Base-by-base conservation (phyloP, 2,113 vertebrate genomes). In the Donacobius atricapilla region DNA sequence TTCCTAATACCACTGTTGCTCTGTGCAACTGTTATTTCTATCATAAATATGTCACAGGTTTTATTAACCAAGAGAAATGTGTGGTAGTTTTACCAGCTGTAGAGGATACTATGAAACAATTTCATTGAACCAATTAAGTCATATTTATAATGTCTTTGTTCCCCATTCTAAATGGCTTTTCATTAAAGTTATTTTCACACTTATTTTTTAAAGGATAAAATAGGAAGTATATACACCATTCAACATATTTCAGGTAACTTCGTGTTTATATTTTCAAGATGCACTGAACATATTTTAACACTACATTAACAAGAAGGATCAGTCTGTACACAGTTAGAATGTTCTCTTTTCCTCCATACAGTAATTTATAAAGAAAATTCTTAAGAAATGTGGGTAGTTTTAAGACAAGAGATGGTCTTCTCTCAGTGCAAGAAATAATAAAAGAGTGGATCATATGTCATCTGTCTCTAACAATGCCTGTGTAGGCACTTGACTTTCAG, bases 1-100 rank as follows among this genome's bases (percentile, higher is more conserved):
- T 50, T 63, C 31, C 37, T 73, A 87, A 83, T 73, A 75, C 42
- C 14, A 28, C 65, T 51, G 69, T 31, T 93, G 53, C 54, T 90
- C 68, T 75, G 44, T 78, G 73, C 63, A 72, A 91, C 61, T 87
- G 42, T 91, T 95, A 88, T 65, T 91, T 93, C 91, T 87, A 27
- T 65, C 76, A 50, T 91, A 82, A 94, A 71, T 77, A 77, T 50
- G 56, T 75, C 79, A 89, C 18, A 48, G 44, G 69, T 83, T 95
- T 97, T 93, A 90, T 82, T 87, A 94, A 77, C 64, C 60, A 89
- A 51, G 42, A 91, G 75, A 95, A 94, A 81, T 10, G 28, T 33
- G 28, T 71, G 73, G 85, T 54, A 83, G 69, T 66, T 97, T 90
- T 84, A 96, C 47, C 91, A 93, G 68, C 48, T 83, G 50, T 44